Evolutionary conservation across 2,113 vertebrate species (phyloP), one percentile per base, ranked within the genome.

Genomic region (Lonchura striata): DNA sequence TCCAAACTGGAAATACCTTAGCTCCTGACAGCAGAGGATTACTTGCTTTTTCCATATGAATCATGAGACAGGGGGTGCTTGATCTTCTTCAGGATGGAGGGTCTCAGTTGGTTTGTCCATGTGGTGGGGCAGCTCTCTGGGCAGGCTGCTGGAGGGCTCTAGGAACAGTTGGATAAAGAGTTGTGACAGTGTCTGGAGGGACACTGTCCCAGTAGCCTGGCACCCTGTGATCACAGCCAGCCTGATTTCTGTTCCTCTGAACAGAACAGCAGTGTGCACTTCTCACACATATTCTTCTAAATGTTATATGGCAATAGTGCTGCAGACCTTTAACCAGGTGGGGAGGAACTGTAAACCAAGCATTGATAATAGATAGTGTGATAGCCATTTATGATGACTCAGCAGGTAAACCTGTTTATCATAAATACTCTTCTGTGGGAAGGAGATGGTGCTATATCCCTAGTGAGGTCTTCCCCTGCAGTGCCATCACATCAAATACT

Each of bases 261-360:
- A 39, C 66, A 49, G 53, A 59, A 11, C 23, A 59, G 52, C 53
- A 41, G 42, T 2, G 65, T 76, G 50, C 0, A 1, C 50, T 59
- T 56, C 33, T 88, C 28, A n/a, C 33, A 4, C 0, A 0, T 41
- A 25, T 7, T 24, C 66, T 53, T 80, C 33, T 82, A 78, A 71
- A 52, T 19, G 49, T 22, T 22, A 28, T 0, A 50, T 21, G 39
- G 47, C 52, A 81, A 66, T 86, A 88, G 68, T 7, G 16, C 81
- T 83, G 68, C 88, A 83, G 82, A 97, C 52, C 82, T 95, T 96
- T 90, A 86, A 84, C 82, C 82, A 21, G 54, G 59, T 60, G 74
- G 54, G 42, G 47, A 54, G 27, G 74, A 52, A n/a, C 13, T 61
- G 46, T 72, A 90, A 87, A 68, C 11, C 4, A 44, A 63, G 33